Percentiles rank a stretch among this genome's conserved stretches.
phyloP scores from a whole-genome alignment of 1,140 invertebrate genomes.

The Diorhabda sublineata region DNA sequence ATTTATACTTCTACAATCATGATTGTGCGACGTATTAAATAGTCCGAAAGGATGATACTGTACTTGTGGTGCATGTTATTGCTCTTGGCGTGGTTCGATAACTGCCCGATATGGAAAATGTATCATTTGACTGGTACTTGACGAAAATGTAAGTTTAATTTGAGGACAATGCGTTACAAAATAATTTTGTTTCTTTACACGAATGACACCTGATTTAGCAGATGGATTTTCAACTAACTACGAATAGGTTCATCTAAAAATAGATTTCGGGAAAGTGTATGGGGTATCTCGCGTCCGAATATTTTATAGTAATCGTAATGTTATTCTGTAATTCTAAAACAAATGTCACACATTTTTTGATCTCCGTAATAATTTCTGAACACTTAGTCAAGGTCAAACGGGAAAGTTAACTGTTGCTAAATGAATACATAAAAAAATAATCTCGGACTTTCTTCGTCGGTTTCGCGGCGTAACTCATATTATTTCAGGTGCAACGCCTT shows the following conservation, averaged over 20 bases:
- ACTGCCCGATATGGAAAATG: slow-evolving; percentile 7
- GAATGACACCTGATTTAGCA: not conserved
- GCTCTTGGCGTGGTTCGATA: slow-evolving; percentile 5
- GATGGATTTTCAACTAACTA: not conserved
- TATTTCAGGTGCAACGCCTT: slow-evolving; percentile 16
- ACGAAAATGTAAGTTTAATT: slow-evolving; percentile 13
- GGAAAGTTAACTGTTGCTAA: slow-evolving; percentile 29
- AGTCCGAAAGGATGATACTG: slow-evolving; percentile 4
- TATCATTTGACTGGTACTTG: slow-evolving; percentile 36
- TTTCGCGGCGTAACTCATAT: not conserved
- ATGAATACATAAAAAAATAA: slow-evolving; percentile 14
- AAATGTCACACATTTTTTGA: too few relatives aligned
- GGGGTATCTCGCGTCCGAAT: slow-evolving; percentile 25
- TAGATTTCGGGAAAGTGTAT: slow-evolving; percentile 14
- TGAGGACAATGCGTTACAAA: not conserved
- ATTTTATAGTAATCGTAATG: slow-evolving; percentile 17
- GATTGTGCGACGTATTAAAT: slow-evolving; percentile 12
- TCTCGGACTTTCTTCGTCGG: slow-evolving; percentile 11
- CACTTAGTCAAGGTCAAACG: slow-evolving; percentile 29
- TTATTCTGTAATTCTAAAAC: not conserved
- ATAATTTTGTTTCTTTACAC: not conserved
- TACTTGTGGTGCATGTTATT: slow-evolving; percentile 14
- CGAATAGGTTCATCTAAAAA: not conserved
- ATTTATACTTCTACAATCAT: slow-evolving; percentile 15
- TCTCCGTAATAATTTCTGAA: too few relatives aligned